These are phyloP conservation scores for Electrona antarctica DNA, from an alignment of 2,113 vertebrate genomes.

Conservation along the genomic window DNA sequence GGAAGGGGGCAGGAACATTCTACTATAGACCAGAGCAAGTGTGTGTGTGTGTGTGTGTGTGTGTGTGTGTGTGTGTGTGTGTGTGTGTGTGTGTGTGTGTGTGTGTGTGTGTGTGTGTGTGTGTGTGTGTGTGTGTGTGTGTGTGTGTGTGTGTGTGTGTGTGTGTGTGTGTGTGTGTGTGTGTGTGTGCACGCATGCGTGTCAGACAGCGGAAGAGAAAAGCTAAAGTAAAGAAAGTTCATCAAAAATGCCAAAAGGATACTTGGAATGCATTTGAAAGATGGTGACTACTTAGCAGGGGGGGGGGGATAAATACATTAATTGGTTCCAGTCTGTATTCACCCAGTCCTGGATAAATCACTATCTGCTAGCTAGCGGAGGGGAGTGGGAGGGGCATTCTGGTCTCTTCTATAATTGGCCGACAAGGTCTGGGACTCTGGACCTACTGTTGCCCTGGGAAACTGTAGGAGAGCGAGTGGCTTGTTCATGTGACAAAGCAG, in stretches of 20 bases:
- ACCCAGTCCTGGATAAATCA: slow-evolving; percentile 28
- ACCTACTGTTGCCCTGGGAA: slow-evolving; percentile 28
- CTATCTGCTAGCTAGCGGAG: slow-evolving; percentile 6
- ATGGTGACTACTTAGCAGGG: neutral
- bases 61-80: neutral
- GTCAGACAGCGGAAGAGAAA: neutral
- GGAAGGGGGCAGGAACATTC: neutral
- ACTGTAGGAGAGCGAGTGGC: slow-evolving; percentile 33
- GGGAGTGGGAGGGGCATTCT: slow-evolving; percentile 19
- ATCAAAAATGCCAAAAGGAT: too few relatives aligned
- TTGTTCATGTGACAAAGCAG: slow-evolving; percentile 36
- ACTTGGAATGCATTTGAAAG: slow-evolving; percentile 19
- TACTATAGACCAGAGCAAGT: slow-evolving; percentile 4
- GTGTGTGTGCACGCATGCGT: neutral
- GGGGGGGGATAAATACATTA: neutral
- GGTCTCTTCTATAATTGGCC: slow-evolving; percentile 14
- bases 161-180: neutral
- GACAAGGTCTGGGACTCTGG: slow-evolving; percentile 25
- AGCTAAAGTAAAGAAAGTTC: slow-evolving; percentile 1
- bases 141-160: neutral
- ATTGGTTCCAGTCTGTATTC: slow-evolving; percentile 30
- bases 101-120: neutral
- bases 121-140: neutral
- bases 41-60: neutral
- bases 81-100: neutral